Conservation (phyloP, 2,113 vertebrate species). For the Sapayoa aenigma region DNA sequence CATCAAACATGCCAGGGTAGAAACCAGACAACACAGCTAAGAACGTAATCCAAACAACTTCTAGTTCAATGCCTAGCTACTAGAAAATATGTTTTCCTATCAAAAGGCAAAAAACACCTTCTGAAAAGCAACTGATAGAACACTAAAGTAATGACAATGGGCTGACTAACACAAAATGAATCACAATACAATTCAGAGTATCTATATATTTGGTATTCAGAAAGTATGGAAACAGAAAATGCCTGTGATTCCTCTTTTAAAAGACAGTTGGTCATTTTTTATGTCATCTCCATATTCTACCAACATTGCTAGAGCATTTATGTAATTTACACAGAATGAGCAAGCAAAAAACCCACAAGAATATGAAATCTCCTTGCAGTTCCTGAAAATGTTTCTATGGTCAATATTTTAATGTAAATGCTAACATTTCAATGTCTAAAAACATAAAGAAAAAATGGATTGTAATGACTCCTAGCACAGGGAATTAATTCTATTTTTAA, state of each 20-base stretch:
- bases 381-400: not conserved
- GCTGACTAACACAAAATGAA: not conserved
- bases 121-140: rapidly evolving
- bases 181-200: not conserved
- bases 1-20: not conserved
- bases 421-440: not conserved
- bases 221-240: not conserved
- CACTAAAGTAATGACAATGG: not conserved
- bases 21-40: not conserved
- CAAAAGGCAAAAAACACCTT: not conserved
- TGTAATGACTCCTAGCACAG: not conserved
- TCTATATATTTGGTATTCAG: not conserved
- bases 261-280: not conserved
- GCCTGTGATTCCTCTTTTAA: not conserved
- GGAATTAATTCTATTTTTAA: not conserved
- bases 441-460: not conserved
- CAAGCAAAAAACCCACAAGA: not conserved
- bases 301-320: not conserved
- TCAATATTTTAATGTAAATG: not conserved
- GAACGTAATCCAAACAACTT: not conserved
- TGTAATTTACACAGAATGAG: not conserved
- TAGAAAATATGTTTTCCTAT: not conserved
- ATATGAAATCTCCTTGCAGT: not conserved
- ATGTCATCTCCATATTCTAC: not conserved
- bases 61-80: not conserved